Evolutionary conservation across 2,797 vertebrate genomes (phyloP), one percentile per base, ranked within the genome.

Genomic region (Enteromius treurensis): DNA sequence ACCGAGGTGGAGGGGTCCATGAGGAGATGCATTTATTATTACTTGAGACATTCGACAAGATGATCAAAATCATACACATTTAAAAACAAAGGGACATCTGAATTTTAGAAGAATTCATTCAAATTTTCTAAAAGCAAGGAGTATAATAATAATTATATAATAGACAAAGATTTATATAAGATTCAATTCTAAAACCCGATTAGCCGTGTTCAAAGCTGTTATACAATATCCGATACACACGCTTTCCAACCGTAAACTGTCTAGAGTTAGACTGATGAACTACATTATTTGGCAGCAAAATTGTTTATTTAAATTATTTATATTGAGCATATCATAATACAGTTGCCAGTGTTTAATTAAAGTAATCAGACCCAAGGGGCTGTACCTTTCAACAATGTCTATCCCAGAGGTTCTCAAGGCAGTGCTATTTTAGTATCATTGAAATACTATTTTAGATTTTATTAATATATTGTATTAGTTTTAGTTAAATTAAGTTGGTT

Each of bases 271-370:
- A 75, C 49, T 75, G 55, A 75, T 55, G 71, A 55, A 75, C 29
- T 75, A 75, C 19, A 75, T n/a, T 14, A 34, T 19, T 75, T 75
- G 49, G 49, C 29, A 55, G 71, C 32, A 55, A 19, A 74, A 34
- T 34, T 74, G 70, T 74, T 74, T 74, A 53, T 74, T 74, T 10
- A 2, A 74, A 53, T 55, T 55, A 75, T 75, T 75, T 75, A 75
- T 75, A 75, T 37, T 75, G 21, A 75, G 49, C 49, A 75, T 75
- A 75, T 55, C 51, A 75, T 75, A 55, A 75, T 37, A 55, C 71
- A 55, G 71, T 75, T 55, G 49, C 49, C 5, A 7, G 11, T 34
- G 1, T 55, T 75, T 55, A 75, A 75, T 75, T 34, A 37, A 75
- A 55, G 71, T 55, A 55, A 75, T 75, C 49, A n/a, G 29, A 75